Evolutionary conservation across 2,113 vertebrate genomes (phyloP), one percentile per base, ranked within the genome.

Genomic region (Myrmophylax atrothorax): DNA sequence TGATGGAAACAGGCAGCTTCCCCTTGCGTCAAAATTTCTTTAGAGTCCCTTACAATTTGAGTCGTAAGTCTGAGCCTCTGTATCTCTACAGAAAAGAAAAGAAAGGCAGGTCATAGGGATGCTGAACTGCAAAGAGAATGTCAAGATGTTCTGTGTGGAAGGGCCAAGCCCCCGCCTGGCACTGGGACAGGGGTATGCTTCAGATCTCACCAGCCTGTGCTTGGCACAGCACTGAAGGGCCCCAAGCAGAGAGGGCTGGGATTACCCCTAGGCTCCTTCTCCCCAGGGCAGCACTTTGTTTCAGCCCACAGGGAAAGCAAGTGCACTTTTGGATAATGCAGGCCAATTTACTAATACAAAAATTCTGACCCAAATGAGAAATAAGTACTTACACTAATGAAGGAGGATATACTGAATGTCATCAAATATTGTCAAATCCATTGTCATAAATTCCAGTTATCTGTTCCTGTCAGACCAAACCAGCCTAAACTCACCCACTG

Each of bases 21-120:
- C 12, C 44, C 76, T 81, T 49, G 33, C 5, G 4, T 26, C n/a
- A 29, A 40, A 52, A 7, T 40, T 47, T 59, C n/a, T 62, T 70
- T 64, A 28, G 59, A 53, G 18, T 31, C 25, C 68, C n/a, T 50
- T 42, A 13, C 22, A 31, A 37, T 49, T 42, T 68, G 24, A 67
- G 42, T 49, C 0, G 0, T 9, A 50, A 50, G 16, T 22, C 42
- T 53, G 42, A 75, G 29, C 28, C 18, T 70, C 50, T 3, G 0
- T 15, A 33, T 38, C 60, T 42, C 44, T 29, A 18, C 46, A 63
- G 77, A 56, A 84, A 56, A 55, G 6, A 38, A 84, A 16, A 46
- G 6, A 10, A 52, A 67, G 72, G 46, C 7, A 84, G 8, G 42
- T 29, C 23, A 26, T 20, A 31, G 5, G 23, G 25, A 56, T 42